These are phyloP conservation scores for Druceiella hillmani DNA, from an alignment of 2,888 invertebrate species.

Conservation along the genomic window DNA sequence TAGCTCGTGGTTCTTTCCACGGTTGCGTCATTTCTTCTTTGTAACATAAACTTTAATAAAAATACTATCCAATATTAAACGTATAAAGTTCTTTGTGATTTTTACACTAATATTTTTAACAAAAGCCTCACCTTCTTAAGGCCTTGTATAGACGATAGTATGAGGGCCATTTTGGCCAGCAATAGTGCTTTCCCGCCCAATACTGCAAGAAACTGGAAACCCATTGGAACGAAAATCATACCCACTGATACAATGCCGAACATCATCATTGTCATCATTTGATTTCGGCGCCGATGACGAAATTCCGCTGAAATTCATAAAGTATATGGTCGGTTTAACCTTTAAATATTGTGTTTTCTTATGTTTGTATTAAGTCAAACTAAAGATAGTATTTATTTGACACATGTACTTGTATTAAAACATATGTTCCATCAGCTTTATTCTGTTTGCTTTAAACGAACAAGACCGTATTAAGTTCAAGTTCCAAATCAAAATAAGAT, in stretches of 20 bases:
- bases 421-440: too few species aligned
- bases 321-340: not conserved
- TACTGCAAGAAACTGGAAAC: conserved; percentile 78
- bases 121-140: conserved; percentile 58
- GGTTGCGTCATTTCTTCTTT: too few species aligned
- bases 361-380: too few species aligned
- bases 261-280: conserved; percentile 73
- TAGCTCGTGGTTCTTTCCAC: too few species aligned
- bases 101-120: too few species aligned
- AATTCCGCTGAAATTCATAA: conserved; percentile 38
- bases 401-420: too few species aligned
- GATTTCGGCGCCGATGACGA: conserved; percentile 57
- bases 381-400: too few species aligned
- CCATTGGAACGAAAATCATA: conserved; percentile 73
- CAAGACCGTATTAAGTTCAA: too few species aligned
- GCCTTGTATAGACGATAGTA: conserved; percentile 75
- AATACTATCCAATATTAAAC: conserved; percentile 3
- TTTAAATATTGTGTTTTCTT: conserved; percentile 16
- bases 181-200: conserved; percentile 76
- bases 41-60: too few species aligned
- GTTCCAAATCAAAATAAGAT: too few species aligned
- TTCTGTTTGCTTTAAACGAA: too few species aligned
- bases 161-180: conserved; percentile 74
- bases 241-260: conserved; percentile 73
- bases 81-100: too few species aligned